Evolutionary conservation across 2,797 vertebrate genomes (phyloP), one percentile per base, ranked within the genome.

Genomic region (Danio tinwini): DNA sequence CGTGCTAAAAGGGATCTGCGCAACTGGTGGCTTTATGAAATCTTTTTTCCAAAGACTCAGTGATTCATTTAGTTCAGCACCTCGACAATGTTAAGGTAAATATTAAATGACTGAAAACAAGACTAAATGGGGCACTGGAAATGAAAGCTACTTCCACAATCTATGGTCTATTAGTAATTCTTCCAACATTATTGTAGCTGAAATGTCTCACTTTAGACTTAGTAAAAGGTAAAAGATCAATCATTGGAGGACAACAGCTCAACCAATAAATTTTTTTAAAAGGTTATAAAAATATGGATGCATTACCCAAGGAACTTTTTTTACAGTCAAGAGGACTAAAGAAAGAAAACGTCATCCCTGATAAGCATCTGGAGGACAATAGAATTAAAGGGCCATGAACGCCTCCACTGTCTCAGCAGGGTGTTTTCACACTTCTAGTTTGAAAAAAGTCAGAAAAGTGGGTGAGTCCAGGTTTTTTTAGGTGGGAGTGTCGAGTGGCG

Each of bases 21-120:
- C 45, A 65, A 9, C 17, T 44, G 13, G 49, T 44, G 61, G 74
- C 17, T 75, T 75, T 53, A 40, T 53, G 8, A 58, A 21, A 7
- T 21, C 40, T 45, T 58, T 72, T 74, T 49, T 40, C 71, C 17
- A 44, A 64, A 74, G 29, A 59, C 59, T 62, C 10, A 53, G 14
- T 53, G 37, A 50, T 42, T 64, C 12, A 49, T 75, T 75, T 53
- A 42, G 8, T 52, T 52, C 21, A 49, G 10, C 55, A 10, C 19
- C 6, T 61, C 9, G 5, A 71, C 21, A 16, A 29, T 40, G 29
- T 61, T 45, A 67, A 45, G 13, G 5, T 47, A 37, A 72, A 56
- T 14, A 50, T 39, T 17, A 53, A 4, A 21, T 19, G 53, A 44
- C 4, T 55, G 5, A 56, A 53, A 62, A 42, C 7, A n/a, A 19